These are phyloP conservation scores for Microhierax caerulescens DNA, from an alignment of 2,797 vertebrate genomes.

Conservation along the genomic window DNA sequence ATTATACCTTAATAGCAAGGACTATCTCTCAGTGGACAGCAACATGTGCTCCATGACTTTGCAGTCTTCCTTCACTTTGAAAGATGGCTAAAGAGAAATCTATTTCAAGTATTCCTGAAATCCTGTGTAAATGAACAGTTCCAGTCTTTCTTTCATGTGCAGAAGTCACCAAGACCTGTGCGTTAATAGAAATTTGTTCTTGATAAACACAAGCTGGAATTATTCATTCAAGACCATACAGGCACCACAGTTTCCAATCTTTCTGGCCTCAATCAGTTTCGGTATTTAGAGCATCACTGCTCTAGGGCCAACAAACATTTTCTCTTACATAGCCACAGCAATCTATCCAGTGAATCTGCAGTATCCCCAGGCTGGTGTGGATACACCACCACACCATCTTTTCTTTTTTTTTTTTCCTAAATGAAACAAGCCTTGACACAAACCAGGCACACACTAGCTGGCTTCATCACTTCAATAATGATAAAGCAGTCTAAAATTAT, in stretches of 20 bases:
- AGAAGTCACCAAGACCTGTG: background rate
- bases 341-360: background rate
- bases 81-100: accelerated
- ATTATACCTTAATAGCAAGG: background rate
- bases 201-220: background rate
- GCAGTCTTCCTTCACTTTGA: background rate
- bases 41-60: background rate
- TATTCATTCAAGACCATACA: background rate
- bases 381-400: background rate
- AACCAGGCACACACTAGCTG: background rate
- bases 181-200: background rate
- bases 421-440: background rate
- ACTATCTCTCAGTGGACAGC: background rate
- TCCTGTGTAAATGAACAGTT: accelerated
- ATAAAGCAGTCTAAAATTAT: background rate
- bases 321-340: accelerated
- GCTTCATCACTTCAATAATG: background rate
- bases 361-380: accelerated
- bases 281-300: background rate
- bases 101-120: accelerated
- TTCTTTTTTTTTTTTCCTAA: no score
- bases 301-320: background rate
- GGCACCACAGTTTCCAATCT: accelerated
- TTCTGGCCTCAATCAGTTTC: accelerated
- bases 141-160: accelerated